Base-by-base conservation (phyloP, 2,113 vertebrate genomes). In the Poeciliopsis retropinna region DNA sequence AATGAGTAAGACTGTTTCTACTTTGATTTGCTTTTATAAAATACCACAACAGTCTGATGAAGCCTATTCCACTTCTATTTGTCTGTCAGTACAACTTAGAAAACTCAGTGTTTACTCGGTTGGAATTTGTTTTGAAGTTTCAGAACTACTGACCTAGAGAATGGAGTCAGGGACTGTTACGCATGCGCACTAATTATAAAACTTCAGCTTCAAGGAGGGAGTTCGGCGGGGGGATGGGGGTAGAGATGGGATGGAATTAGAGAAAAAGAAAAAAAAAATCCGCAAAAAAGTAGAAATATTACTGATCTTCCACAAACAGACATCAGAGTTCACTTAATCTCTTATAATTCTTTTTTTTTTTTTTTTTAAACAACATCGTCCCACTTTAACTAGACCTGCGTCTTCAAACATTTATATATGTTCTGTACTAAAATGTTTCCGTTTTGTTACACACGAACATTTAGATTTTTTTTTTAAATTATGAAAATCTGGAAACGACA, bases 101-200 rank as follows among this genome's bases (percentile, higher is more conserved):
- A 15, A 47, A 17, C 17, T 6, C 19, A 6, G 44, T 5, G 19
- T 47, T 17, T 47, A 5, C 44, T 47, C 17, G 5, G 17, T 5
- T 19, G 44, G 44, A 19, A 47, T 17, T 47, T 47, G 44, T 47
- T 47, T 19, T 47, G 17, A 47, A 17, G 44, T 47, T 19, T 47
- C 15, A 47, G 17, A 47, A 47, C 44, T 19, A 47, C 44, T 47
- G 70, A 57, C 73, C 57, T 1, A 64, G 14, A 54, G 66, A 71
- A 64, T 62, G 60, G n/a, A 29, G 44, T 47, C 41, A 0, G 27
- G 69, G 72, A 75, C 51, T 80, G 60, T 57, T 39, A 64, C 86
- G 88, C 91, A 91, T 92, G 92, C 90, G 90, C 92, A 75, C 29
- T 80, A 60, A 8, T 13, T 54, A 37, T 29, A 68, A 83, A 87